Conservation (phyloP, 2,888 invertebrate species). For the Galerucella nymphaeae region DNA sequence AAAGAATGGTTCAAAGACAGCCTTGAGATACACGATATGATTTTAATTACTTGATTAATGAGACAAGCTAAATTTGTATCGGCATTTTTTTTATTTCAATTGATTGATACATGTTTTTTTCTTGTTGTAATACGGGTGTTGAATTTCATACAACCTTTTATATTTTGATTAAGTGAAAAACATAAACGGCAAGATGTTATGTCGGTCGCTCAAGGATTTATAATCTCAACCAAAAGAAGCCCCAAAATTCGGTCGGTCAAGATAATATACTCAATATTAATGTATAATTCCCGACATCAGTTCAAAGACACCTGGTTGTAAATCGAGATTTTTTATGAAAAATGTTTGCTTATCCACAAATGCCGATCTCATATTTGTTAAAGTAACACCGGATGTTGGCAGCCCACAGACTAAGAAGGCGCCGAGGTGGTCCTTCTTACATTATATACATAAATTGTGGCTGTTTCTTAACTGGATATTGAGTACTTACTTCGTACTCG, state of each 20-base stretch:
- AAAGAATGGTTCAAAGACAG: background rate
- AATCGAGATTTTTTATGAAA: too few relatives aligned
- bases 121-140: too few relatives aligned
- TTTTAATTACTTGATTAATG: conserved; percentile 11
- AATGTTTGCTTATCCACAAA: background rate
- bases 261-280: too few relatives aligned
- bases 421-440: conserved; percentile 11
- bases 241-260: too few relatives aligned
- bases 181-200: too few relatives aligned
- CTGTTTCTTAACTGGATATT: background rate
- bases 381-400: conserved; percentile 8
- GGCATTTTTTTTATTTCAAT: background rate
- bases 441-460: background rate
- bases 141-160: too few relatives aligned
- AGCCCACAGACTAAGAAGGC: conserved; percentile 6
- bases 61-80: background rate
- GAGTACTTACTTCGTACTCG: conserved; percentile 1
- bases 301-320: too few relatives aligned
- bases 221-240: too few relatives aligned
- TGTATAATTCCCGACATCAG: too few relatives aligned
- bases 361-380: background rate
- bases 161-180: too few relatives aligned
- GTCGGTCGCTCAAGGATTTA: too few relatives aligned
- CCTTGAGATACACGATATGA: conserved; percentile 8
- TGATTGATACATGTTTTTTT: too few relatives aligned